A percentile compares a stretch with the other conserved stretches of the same genome.
These are phyloP conservation scores for Mus caroli DNA, from an alignment of 2,797 vertebrate genomes.

Conservation along the genomic window DNA sequence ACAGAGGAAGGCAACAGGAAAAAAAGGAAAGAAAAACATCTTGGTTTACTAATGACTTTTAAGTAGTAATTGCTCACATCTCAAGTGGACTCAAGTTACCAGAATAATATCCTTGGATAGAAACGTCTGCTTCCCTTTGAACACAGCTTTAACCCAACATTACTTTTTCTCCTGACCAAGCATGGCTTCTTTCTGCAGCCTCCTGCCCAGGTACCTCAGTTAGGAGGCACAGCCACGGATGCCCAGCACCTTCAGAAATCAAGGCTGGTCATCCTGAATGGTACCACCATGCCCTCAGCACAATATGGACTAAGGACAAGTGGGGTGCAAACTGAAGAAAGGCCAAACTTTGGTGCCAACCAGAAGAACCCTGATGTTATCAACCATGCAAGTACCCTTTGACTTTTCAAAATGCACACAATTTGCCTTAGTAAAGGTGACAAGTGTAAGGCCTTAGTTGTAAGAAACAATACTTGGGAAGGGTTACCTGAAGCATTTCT, in stretches of 20 bases:
- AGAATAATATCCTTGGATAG: not conserved
- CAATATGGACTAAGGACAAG: accelerated
- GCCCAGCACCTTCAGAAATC: accelerated
- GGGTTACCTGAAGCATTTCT: not conserved
- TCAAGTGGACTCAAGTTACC: constrained; percentile 23
- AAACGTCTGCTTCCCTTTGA: constrained; percentile 24
- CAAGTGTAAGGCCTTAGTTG: not conserved
- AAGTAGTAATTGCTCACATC: constrained; percentile 61
- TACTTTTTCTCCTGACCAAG: not conserved
- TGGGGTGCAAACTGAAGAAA: not conserved
- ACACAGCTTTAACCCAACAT: not conserved
- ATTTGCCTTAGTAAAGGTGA: not conserved
- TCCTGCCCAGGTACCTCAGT: too few species aligned
- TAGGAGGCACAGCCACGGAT: accelerated
- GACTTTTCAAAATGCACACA: not conserved
- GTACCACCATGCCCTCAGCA: accelerated
- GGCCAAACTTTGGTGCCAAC: too few species aligned
- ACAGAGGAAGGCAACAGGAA: not conserved
- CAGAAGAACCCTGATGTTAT: not conserved
- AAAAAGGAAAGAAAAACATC: not conserved
- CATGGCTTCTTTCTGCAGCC: not conserved
- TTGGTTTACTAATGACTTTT: constrained; percentile 58
- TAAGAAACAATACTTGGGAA: not conserved
- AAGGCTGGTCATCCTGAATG: not conserved
- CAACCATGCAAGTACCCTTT: not conserved